A percentile compares a stretch with the other conserved stretches of the same genome.
Evolutionary conservation across 2,113 vertebrate species (phyloP).

Genomic region (Gnathonemus longibarbis): DNA sequence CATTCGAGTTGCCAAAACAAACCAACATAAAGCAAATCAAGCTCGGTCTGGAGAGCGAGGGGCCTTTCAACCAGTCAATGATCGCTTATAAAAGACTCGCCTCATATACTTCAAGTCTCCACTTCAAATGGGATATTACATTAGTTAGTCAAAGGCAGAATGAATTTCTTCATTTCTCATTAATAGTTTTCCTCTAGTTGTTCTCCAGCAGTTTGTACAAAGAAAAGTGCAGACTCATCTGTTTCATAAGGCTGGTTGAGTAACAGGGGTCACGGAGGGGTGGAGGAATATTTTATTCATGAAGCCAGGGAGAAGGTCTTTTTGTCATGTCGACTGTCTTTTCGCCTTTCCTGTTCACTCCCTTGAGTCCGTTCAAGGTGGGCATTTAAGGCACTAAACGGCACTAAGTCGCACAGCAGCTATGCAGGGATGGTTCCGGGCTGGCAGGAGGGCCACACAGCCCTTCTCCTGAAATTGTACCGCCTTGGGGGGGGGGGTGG

Average conservation of each 20-base stretch:
- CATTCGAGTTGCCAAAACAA: neutral
- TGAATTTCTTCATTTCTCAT: neutral
- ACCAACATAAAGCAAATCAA: neutral
- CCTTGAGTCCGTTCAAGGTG: neutral
- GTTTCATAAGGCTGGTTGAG: neutral
- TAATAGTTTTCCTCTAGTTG: neutral
- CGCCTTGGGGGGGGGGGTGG: neutral
- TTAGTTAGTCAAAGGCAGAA: neutral
- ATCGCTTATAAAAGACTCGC: neutral
- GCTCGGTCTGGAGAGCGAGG: neutral
- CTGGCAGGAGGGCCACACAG: neutral
- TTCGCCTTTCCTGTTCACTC: neutral
- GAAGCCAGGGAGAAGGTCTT: neutral
- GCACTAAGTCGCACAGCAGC: neutral
- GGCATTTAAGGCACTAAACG: neutral
- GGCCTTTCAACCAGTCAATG: neutral
- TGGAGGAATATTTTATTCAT: slow-evolving; percentile 22
- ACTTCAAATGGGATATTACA: neutral
- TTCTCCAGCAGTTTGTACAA: neutral
- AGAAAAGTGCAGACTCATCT: neutral
- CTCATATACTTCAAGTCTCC: neutral
- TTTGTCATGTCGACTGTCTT: slow-evolving; percentile 3
- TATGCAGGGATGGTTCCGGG: neutral
- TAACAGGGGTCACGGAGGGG: neutral
- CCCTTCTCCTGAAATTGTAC: neutral